Evolutionary conservation across 2,888 invertebrate genomes (phyloP), one percentile per base, ranked within the genome.

Genomic region (Sthenelais limicola): DNA sequence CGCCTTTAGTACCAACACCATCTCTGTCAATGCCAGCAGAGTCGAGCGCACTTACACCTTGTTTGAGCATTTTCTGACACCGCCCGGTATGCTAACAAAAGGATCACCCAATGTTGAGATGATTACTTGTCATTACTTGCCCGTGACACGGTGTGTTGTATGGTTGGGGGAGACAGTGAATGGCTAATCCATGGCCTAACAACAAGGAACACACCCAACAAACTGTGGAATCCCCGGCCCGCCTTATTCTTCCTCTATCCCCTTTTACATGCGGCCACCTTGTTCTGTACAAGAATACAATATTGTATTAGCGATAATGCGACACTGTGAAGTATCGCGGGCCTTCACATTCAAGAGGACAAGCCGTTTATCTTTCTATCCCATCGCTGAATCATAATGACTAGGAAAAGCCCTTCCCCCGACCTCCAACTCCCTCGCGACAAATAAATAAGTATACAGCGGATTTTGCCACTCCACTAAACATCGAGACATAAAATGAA

Each of bases 51-150:
- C n/a, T n/a, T n/a, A n/a, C n/a, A n/a, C n/a, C n/a, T n/a, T n/a
- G n/a, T n/a, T n/a, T n/a, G n/a, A n/a, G n/a, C n/a, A n/a, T n/a
- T n/a, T n/a, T n/a, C n/a, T n/a, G n/a, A n/a, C n/a, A n/a, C n/a
- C n/a, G n/a, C n/a, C n/a, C n/a, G n/a, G n/a, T n/a, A n/a, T n/a
- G n/a, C n/a, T n/a, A n/a, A n/a, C n/a, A n/a, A n/a, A n/a, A n/a
- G n/a, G n/a, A n/a, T n/a, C n/a, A n/a, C n/a, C n/a, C n/a, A n/a
- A n/a, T n/a, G n/a, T n/a, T 32, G 56, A 32, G 21, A 56, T 56
- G 56, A 56, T 56, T 56, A 56, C 56, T 56, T 33, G 56, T 56
- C 56, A 56, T 56, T 56, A 56, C 56, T 56, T 32, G 30, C 56
- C 56, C n/a, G 32, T 33, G 21, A 30, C 56, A 56, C 33, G 32